These are phyloP conservation scores for Drosophila affinis DNA, from an alignment of 2,888 invertebrate species.

Conservation along the genomic window DNA sequence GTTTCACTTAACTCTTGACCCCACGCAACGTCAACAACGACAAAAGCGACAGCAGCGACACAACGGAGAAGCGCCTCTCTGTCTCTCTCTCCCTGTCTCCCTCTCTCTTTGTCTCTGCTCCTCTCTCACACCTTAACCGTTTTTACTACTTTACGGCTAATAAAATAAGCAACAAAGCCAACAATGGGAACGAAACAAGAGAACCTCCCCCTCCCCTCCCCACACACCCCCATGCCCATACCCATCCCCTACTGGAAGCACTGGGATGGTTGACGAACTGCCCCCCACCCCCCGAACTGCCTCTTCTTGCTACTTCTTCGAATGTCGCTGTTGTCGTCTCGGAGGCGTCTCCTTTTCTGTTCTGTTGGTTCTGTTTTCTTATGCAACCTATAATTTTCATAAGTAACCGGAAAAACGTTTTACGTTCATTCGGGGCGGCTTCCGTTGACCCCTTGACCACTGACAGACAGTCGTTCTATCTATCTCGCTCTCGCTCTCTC, in stretches of 20 bases:
- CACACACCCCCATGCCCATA: not conserved
- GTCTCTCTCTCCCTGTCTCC: too few relatives aligned
- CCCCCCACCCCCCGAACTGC: conserved; percentile 5
- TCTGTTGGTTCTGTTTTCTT: conserved; percentile 32
- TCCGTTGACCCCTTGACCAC: conserved; percentile 33
- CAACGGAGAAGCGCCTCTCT: conserved; percentile 19
- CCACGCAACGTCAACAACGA: conserved; percentile 54
- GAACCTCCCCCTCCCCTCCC: not conserved
- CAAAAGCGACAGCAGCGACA: too few relatives aligned
- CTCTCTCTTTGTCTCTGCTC: too few relatives aligned
- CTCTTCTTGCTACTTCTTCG: not conserved
- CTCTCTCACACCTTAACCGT: conserved; percentile 32
- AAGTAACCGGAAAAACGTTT: conserved; percentile 73
- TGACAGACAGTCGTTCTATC: conserved; percentile 5
- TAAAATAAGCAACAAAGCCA: conserved; percentile 53
- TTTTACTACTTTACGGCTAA: conserved; percentile 72
- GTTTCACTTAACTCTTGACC: conserved; percentile 72
- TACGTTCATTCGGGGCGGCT: conserved; percentile 35
- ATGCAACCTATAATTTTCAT: conserved; percentile 69
- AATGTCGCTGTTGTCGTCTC: conserved; percentile 2
- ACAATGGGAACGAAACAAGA: conserved; percentile 36
- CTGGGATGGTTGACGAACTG: conserved; percentile 56
- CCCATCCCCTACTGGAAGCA: too few relatives aligned
- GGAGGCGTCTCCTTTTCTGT: conserved; percentile 23
- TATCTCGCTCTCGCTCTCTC: conserved; percentile 16